These are phyloP conservation scores for Brachionus asplanchnoidis DNA, from an alignment of 1,140 invertebrate species.

Conservation along the genomic window DNA sequence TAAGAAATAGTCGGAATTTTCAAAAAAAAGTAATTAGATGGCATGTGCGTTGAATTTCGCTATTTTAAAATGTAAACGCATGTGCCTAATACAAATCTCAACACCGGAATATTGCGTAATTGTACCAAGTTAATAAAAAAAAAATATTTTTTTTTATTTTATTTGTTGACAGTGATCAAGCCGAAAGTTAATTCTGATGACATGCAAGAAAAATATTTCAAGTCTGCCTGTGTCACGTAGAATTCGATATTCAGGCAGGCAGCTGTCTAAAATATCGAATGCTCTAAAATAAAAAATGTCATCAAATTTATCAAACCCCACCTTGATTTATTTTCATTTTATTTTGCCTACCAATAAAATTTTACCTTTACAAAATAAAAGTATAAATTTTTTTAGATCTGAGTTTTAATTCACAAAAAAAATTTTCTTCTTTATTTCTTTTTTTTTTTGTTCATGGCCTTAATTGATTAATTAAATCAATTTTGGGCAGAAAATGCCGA, in stretches of 20 bases:
- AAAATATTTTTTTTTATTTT: not conserved
- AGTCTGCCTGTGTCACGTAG: not conserved
- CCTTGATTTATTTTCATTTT: not conserved
- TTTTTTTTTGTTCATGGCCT: not conserved
- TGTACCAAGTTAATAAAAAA: not conserved
- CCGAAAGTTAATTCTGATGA: conserved; percentile 23
- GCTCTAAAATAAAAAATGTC: conserved; percentile 9
- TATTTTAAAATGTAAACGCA: not conserved
- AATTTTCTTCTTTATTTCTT: not conserved
- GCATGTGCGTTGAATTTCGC: conserved; percentile 3
- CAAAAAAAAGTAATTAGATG: conserved; percentile 18
- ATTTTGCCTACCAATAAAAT: not conserved
- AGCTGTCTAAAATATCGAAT: not conserved
- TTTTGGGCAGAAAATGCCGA: not conserved
- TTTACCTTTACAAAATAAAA: not conserved
- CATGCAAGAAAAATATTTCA: conserved; percentile 25
- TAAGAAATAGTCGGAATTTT: not conserved
- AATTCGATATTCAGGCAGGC: conserved; percentile 19
- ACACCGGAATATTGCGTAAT: not conserved
- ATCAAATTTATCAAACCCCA: not conserved
- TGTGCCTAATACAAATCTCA: not conserved
- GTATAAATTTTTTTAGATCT: not conserved
- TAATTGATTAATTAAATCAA: conserved; percentile 28
- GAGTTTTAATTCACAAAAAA: conserved; percentile 3
- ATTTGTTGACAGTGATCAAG: not conserved